Base-by-base conservation (phyloP, 2,888 invertebrate genomes). In the Isoperla grammatica region DNA sequence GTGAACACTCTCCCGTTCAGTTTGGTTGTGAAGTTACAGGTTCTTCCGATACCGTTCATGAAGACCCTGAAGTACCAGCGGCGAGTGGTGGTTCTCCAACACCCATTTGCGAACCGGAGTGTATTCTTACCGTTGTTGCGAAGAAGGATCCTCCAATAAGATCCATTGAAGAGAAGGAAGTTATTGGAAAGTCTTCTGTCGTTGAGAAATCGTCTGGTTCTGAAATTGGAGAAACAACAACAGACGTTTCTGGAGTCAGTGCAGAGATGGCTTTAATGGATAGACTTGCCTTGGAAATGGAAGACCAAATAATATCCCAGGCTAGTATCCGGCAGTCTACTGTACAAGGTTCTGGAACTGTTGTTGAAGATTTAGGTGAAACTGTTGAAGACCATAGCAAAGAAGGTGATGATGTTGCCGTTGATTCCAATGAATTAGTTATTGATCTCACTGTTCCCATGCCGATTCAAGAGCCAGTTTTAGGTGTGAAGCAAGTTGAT, bases 31-130 rank as follows among this genome's bases (percentile, higher is more conserved):
- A 19, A 17, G 11, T 39, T 4, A 20, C 53, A 17, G 37, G 37
- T 6, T 29, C 50, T 4, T 39, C 20, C n/a, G 53, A 53, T 8
- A 15, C 37, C 15, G n/a, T 53, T 12, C 2, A n/a, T 5, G 53
- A 39, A 11, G 53, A 37, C 13, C 12, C 37, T 1, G 20, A 53
- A 9, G 19, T 39, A 17, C 37, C 35, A 15, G 4, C 29, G 29
- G 8, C 4, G 29, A 29, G 29, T 8, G 4, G 5, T 8, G 29
- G 4, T 29, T 29, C 29, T 29, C 5, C 5, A 6, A n/a, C 39
- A 6, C 53, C 53, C 2, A 37, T 53, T 4, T 20, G 17, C 12
- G 53, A 53, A 17, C 53, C 53, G 6, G 53, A 53, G 17, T 53
- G 37, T 15, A 17, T 53, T 39, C 8, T 20, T 1, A 13, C 11